These are phyloP conservation scores for Drosophila pectinifera DNA, from an alignment of 1,140 invertebrate genomes.

Conservation along the genomic window DNA sequence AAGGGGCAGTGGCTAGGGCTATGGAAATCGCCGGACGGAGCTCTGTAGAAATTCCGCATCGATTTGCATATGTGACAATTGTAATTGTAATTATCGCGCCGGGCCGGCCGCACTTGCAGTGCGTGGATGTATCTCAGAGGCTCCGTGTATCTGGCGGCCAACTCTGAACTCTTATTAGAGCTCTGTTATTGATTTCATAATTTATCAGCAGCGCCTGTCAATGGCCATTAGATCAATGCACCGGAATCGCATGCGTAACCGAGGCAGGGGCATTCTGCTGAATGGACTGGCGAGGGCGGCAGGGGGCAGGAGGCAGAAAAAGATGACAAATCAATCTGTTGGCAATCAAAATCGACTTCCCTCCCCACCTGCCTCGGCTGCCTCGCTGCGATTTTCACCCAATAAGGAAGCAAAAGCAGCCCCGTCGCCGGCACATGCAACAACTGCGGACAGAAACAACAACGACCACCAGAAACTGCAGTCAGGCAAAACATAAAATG, in stretches of 20 bases:
- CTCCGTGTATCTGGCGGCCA: slow-evolving; percentile 12
- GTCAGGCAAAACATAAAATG: slow-evolving; percentile 66
- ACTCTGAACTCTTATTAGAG: slow-evolving; percentile 67
- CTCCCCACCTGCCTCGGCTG: slow-evolving; percentile 24
- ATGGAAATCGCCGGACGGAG: slow-evolving; percentile 58
- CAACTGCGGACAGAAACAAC: slow-evolving; percentile 43
- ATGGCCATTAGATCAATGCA: slow-evolving; percentile 70
- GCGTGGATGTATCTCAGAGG: not conserved
- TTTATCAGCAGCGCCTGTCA: slow-evolving; percentile 59
- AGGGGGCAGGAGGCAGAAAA: slow-evolving; percentile 1
- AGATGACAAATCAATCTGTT: slow-evolving; percentile 80
- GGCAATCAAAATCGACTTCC: slow-evolving; percentile 76
- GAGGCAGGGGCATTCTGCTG: slow-evolving; percentile 49
- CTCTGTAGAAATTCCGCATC: slow-evolving; percentile 72
- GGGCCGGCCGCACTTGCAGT: slow-evolving; percentile 32
- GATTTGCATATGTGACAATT: slow-evolving; percentile 75
- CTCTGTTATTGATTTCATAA: slow-evolving; percentile 78
- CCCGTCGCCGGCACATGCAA: slow-evolving; percentile 44
- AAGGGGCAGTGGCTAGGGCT: slow-evolving; percentile 5
- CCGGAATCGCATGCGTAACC: slow-evolving; percentile 26
- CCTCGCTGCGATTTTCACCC: slow-evolving; percentile 70
- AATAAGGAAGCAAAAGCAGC: slow-evolving; percentile 78
- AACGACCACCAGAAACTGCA: slow-evolving; percentile 75
- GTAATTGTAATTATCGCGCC: slow-evolving; percentile 47
- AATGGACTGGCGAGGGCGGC: slow-evolving; percentile 6